Percentiles rank a stretch among this genome's conserved stretches.
phyloP scores from a whole-genome alignment of 2,113 vertebrate species.

The Pituophis catenifer region DNA sequence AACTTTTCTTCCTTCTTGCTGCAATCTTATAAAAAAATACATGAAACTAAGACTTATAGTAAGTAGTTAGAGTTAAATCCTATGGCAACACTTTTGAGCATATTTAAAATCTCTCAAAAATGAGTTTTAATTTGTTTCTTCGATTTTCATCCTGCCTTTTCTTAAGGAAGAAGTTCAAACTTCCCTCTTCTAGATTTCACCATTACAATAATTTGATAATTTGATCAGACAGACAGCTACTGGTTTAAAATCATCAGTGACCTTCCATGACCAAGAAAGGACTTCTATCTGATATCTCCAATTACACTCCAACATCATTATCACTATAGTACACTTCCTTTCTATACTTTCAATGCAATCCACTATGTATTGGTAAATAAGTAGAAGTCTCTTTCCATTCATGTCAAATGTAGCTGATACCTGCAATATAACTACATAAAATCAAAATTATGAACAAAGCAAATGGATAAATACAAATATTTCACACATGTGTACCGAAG shows the following conservation, averaged over 20 bases:
- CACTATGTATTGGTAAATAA: neutral
- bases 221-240: neutral
- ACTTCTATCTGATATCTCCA: neutral
- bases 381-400: neutral
- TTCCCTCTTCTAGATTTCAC: neutral
- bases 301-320: neutral
- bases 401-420: neutral
- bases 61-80: neutral
- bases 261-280: neutral
- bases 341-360: neutral
- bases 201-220: neutral
- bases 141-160: neutral
- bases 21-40: neutral
- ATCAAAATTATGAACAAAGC: neutral
- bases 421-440: neutral
- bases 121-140: neutral
- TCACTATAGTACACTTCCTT: neutral
- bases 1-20: neutral
- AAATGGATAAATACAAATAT: neutral
- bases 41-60: neutral
- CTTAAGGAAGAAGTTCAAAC: neutral
- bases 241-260: neutral
- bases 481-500: neutral
- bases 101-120: neutral
- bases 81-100: neutral